Percentiles rank a stretch among this genome's conserved stretches.
Conservation (phyloP, 2,888 invertebrate genomes). For the Euplagia quadripunctaria region DNA sequence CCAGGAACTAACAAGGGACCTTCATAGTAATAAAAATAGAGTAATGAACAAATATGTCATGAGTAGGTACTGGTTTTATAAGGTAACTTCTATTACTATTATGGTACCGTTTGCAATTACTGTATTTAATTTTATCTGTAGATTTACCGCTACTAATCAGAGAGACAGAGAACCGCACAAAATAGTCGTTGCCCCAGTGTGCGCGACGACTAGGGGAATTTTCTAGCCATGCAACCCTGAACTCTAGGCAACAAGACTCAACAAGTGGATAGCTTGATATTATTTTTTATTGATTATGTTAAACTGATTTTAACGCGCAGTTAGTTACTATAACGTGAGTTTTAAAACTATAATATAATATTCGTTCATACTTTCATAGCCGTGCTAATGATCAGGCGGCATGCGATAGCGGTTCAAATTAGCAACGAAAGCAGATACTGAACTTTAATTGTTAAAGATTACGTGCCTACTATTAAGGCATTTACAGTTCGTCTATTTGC, state of each 20-base stretch:
- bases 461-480: constrained; percentile 10
- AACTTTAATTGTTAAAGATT: constrained; percentile 47
- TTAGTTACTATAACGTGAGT: constrained; percentile 7
- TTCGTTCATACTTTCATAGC: constrained; percentile 25
- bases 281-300: too few relatives aligned
- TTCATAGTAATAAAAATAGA: neutral
- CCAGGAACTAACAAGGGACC: neutral
- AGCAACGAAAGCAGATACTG: constrained; percentile 35
- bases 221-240: neutral
- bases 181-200: neutral
- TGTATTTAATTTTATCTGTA: neutral
- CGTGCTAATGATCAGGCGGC: constrained; percentile 34
- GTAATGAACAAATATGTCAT: too few relatives aligned
- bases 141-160: neutral
- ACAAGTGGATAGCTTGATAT: too few relatives aligned
- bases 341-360: constrained; percentile 38
- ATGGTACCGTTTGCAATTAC: neutral
- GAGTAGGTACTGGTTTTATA: too few relatives aligned
- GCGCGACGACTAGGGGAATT: too few relatives aligned
- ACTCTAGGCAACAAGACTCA: too few relatives aligned
- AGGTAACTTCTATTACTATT: too few relatives aligned
- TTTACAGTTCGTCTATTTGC: constrained; percentile 25
- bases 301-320: neutral
- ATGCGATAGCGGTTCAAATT: constrained; percentile 40
- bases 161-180: neutral